Base-by-base conservation (phyloP, 2,113 vertebrate species). In the Trinectes maculatus region DNA sequence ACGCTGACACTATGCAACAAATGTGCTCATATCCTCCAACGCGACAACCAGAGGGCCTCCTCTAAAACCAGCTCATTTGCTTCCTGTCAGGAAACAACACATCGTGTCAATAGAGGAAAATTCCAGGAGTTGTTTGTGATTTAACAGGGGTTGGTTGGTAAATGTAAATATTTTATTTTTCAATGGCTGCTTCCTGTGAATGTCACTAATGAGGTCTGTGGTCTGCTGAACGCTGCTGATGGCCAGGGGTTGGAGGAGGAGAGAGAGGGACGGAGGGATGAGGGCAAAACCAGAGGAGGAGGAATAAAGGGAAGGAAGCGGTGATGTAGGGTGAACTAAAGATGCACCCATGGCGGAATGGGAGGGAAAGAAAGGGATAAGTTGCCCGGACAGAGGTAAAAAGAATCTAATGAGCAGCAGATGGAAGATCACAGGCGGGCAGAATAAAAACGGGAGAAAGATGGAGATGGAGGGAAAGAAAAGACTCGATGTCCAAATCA, bases 161-260 rank as follows among this genome's bases (percentile, higher is more conserved):
- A 46, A 52, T 8, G 25, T 36, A 75, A 36, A n/a, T n/a, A n/a
- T n/a, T n/a, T n/a, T n/a, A n/a, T n/a, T n/a, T n/a, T n/a, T n/a
- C 33, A 54, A 46, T 47, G 40, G 34, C 21, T 8, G 33, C 70
- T 59, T 73, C 67, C 57, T 33, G 39, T 49, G 49, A 74, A 60
- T 66, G 49, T 71, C 42, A 12, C 31, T 65, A 51, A 79, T 65
- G 67, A 72, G 58, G 60, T 61, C 65, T 83, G 77, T 74, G 80
- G 79, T 80, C 22, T 54, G 37, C 73, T 25, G 43, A n/a, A n/a
- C n/a, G n/a, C 61, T 46, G 51, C 37, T 37, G 51, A 77, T 40
- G 70, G 74, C 52, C 58, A 61, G 44, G 25, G 25, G n/a, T n/a
- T n/a, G n/a, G n/a, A n/a, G n/a, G n/a, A n/a, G n/a, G 21, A 21